Conservation (phyloP, 2,888 invertebrate species). For the Drosophila stalkeri region DNA sequence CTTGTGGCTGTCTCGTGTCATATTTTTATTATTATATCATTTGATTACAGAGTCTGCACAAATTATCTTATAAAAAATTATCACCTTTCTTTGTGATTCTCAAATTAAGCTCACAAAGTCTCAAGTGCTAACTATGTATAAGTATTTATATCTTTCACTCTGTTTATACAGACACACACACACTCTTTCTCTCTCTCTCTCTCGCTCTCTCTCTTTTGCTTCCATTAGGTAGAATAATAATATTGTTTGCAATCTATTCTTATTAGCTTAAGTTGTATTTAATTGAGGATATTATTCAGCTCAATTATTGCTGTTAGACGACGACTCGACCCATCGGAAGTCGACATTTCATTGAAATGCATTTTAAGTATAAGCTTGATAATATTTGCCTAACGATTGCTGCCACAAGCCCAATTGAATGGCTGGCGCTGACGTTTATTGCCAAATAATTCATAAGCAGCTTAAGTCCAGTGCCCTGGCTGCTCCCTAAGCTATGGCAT, state of each 20-base stretch:
- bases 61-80: not conserved
- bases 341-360: not conserved
- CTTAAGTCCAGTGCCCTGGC: conserved; percentile 12
- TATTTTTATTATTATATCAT: conserved; percentile 4
- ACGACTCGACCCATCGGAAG: not conserved
- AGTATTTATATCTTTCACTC: not conserved
- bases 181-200: not conserved
- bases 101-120: not conserved
- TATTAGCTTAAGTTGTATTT: not conserved
- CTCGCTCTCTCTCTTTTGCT: not conserved
- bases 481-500: conserved; percentile 36
- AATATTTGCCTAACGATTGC: conserved; percentile 8
- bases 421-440: conserved; percentile 42
- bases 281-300: not conserved
- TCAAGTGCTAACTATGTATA: not conserved
- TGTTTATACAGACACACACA: not conserved
- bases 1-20: not conserved
- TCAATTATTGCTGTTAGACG: not conserved
- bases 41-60: not conserved
- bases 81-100: conserved; percentile 5
- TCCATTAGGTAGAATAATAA: not conserved
- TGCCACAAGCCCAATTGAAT: conserved; percentile 27
- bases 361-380: conserved; percentile 13
- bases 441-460: conserved; percentile 37
- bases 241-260: not conserved